Conservation (phyloP, 2,797 vertebrate genomes). For the Eremophila alpestris region DNA sequence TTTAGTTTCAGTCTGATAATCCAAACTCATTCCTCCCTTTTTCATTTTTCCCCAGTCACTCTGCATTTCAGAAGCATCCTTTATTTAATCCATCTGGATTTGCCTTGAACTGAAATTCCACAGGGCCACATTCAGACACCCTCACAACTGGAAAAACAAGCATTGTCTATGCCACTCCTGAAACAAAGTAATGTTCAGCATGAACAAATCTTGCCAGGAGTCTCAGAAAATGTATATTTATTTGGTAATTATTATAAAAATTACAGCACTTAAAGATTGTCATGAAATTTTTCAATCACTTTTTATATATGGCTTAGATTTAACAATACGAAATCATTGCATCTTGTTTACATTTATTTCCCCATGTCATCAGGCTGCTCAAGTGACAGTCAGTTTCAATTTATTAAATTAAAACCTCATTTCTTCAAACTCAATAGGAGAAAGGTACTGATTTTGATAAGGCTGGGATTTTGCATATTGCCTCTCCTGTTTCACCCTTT, state of each 20-base stretch:
- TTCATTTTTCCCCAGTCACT: background rate
- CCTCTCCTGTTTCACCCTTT: background rate
- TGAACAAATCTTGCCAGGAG: background rate
- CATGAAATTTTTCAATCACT: background rate
- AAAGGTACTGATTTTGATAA: background rate
- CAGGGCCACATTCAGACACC: background rate
- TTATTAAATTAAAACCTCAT: background rate
- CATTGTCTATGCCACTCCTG: background rate
- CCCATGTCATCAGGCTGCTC: background rate
- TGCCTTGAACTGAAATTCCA: constrained; percentile 7
- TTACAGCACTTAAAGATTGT: background rate
- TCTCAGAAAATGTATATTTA: background rate
- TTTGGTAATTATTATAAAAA: background rate
- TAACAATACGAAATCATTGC: background rate
- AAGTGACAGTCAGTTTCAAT: background rate
- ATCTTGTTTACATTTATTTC: background rate
- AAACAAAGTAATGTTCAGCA: background rate
- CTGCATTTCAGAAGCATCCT: background rate
- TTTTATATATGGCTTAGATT: background rate
- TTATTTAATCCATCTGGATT: constrained; percentile 22
- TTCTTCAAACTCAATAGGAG: background rate
- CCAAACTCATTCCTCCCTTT: background rate
- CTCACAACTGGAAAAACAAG: background rate
- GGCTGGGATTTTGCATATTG: background rate
- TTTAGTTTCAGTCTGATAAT: background rate